Evolutionary conservation across 2,797 vertebrate species (phyloP).

Genomic region (Poeciliopsis paucimaculata): DNA sequence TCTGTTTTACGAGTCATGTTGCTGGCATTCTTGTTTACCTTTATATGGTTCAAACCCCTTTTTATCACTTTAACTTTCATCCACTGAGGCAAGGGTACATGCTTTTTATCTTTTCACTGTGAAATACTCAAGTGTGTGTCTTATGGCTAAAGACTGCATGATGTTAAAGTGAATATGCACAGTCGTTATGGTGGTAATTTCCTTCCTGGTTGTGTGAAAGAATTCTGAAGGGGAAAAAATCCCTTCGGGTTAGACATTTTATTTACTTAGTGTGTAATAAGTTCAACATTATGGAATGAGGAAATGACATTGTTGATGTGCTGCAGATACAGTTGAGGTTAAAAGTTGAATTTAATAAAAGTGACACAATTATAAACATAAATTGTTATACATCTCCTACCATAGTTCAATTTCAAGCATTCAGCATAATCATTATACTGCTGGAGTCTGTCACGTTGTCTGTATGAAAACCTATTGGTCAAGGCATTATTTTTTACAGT

Average conservation of each 20-base stretch:
- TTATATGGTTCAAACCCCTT: slow-evolving; percentile 37
- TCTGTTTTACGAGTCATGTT: slow-evolving; percentile 40
- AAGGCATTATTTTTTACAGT: background rate
- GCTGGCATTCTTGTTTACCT: slow-evolving; percentile 30
- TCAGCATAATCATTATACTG: background rate
- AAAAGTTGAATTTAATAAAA: slow-evolving; percentile 33
- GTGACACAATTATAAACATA: slow-evolving; percentile 17
- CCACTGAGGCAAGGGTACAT: slow-evolving; percentile 27
- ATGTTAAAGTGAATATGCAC: slow-evolving; percentile 20
- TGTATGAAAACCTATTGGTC: background rate
- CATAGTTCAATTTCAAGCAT: background rate
- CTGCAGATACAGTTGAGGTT: slow-evolving; percentile 33
- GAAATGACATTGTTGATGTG: slow-evolving; percentile 24
- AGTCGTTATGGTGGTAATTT: slow-evolving; percentile 31
- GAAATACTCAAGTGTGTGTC: slow-evolving; percentile 10
- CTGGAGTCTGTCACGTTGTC: background rate
- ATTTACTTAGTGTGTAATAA: slow-evolving; percentile 7
- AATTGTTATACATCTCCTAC: slow-evolving; percentile 6
- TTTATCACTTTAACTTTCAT: slow-evolving; percentile 33
- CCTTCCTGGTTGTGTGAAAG: slow-evolving; percentile 31
- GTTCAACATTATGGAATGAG: slow-evolving; percentile 34
- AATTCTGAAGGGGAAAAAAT: slow-evolving; percentile 36
- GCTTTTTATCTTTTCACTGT: slow-evolving; percentile 12
- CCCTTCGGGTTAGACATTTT: background rate
- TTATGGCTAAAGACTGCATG: slow-evolving; percentile 26